Evolutionary conservation across 2,888 invertebrate species (phyloP), one percentile per base, ranked within the genome.

Genomic region (Callyntrura guangdongensis): DNA sequence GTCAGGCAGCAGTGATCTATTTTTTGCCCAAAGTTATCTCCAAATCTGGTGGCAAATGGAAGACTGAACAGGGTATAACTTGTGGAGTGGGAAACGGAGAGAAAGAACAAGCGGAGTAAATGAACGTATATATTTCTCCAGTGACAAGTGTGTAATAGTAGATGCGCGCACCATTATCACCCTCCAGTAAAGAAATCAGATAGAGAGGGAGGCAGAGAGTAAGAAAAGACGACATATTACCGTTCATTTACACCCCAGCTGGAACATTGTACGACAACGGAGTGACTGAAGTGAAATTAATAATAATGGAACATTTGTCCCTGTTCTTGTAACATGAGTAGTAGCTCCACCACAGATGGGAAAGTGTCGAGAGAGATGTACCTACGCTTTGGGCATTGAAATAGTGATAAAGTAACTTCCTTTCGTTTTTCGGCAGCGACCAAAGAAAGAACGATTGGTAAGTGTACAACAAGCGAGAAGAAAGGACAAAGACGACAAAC

Each of bases 11-110:
- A 79, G 79, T 79, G 79, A 79, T 79, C 79, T 25, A 74, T 74
- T 79, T 59, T 36, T 79, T 36, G 79, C 79, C 79, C 36, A 2
- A 11, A 79, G 79, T 56, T 56, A 79, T 79, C 79, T 79, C 14
- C 27, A 77, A 79, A 79, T 79, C 79, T 79, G 79, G 79, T 56
- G 49, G n/a, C 27, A 79, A 79, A 79, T 79, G 79, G 25, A 79
- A 27, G 27, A 56, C 79, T 79, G 22, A 22, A 49, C 36, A 6
- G 36, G 22, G 11, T 74, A 47, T 20, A 47, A 17, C 45, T 36
- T 74, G 72, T 74, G 8, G 14, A 69, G 36, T 69, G 36, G 17
- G 2, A 17, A 17, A 25, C 9, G 47, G 17, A 36, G 27, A 25
- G 27, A 25, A 11, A 9, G 64, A 17, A 25, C 14, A 74, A 47